Percentiles rank a stretch among this genome's conserved stretches.
These are phyloP conservation scores for Arctia plantaginis DNA, from an alignment of 2,888 invertebrate species.

Conservation along the genomic window DNA sequence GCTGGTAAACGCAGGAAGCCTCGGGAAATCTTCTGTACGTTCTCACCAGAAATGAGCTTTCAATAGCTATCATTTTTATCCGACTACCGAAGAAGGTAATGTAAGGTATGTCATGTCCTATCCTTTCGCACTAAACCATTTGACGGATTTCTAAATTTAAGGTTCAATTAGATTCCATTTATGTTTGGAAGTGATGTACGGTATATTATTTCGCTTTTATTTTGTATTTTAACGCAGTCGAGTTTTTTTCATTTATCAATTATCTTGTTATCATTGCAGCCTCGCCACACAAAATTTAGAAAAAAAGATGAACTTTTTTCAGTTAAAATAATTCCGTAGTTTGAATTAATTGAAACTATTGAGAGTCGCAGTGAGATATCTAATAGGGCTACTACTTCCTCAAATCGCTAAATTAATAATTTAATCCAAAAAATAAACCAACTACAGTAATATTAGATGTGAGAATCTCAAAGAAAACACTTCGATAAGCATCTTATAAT, in stretches of 20 bases:
- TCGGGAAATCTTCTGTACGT: neutral
- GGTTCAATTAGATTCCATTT: neutral
- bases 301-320: too few relatives aligned
- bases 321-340: too few relatives aligned
- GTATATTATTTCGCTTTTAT: neutral
- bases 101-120: too few relatives aligned
- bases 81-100: neutral
- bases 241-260: too few relatives aligned
- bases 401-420: neutral
- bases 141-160: neutral
- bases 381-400: too few relatives aligned
- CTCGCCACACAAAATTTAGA: too few relatives aligned
- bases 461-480: neutral
- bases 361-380: too few relatives aligned
- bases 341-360: too few relatives aligned
- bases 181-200: neutral
- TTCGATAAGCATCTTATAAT: neutral
- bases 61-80: neutral
- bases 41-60: neutral
- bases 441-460: neutral
- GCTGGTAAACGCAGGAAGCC: slow-evolving; percentile 4
- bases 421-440: neutral
- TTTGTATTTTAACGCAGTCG: neutral
- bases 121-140: neutral
- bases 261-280: too few relatives aligned